Percentiles rank a stretch among this genome's conserved stretches.
Conservation (phyloP, 2,113 vertebrate genomes). For the Salvelinus sp. region DNA sequence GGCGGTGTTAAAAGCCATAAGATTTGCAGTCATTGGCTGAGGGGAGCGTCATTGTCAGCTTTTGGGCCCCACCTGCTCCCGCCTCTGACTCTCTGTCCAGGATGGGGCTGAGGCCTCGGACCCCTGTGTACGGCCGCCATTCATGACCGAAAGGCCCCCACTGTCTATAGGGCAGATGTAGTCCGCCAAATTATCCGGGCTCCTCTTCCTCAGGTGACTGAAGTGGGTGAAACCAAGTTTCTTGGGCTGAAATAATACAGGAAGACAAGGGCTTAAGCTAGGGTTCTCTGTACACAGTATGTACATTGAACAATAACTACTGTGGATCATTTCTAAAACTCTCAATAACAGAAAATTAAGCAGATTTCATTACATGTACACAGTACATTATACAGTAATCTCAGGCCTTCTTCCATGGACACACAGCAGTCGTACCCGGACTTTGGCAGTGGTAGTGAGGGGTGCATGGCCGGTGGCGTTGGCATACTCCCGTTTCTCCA, state of each 20-base stretch:
- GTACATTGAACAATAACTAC: too few relatives aligned
- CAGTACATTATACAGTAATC: too few relatives aligned
- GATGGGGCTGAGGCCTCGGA: slow-evolving; percentile 72
- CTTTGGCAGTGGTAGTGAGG: slow-evolving; percentile 95
- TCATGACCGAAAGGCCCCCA: slow-evolving; percentile 50
- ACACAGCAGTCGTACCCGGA: slow-evolving; percentile 78
- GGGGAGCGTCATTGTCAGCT: slow-evolving; percentile 69
- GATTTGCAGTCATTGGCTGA: slow-evolving; percentile 54
- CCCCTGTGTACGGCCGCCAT: slow-evolving; percentile 73
- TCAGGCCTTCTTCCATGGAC: too few relatives aligned
- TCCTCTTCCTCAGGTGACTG: slow-evolving; percentile 93
- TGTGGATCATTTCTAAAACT: too few relatives aligned
- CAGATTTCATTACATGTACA: too few relatives aligned
- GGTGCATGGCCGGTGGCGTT: slow-evolving; percentile 84
- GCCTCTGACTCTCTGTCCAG: slow-evolving; percentile 76
- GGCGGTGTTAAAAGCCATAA: slow-evolving; percentile 47
- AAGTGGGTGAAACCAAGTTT: slow-evolving; percentile 96
- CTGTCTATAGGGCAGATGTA: slow-evolving; percentile 92
- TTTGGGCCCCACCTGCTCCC: slow-evolving; percentile 79
- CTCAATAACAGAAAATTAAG: too few relatives aligned
- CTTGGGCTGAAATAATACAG: slow-evolving; percentile 82
- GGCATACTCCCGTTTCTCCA: slow-evolving; percentile 89
- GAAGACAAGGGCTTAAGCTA: background rate
- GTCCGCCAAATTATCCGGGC: slow-evolving; percentile 87
- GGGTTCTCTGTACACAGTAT: too few relatives aligned